phyloP scores from a whole-genome alignment of 2,113 vertebrate species.

The Chamaea fasciata region DNA sequence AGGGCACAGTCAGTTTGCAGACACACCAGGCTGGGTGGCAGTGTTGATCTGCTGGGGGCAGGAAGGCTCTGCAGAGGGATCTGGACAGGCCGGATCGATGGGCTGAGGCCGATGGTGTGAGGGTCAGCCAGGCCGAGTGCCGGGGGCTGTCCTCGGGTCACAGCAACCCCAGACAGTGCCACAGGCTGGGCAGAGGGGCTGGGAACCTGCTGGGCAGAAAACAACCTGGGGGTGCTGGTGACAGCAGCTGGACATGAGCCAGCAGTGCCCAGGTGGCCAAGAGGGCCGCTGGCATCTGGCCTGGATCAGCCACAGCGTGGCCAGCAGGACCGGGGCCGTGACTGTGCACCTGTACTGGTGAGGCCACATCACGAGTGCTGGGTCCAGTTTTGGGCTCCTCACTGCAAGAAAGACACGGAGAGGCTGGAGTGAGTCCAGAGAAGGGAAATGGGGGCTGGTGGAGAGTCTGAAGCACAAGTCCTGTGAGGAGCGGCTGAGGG shows the following conservation, averaged over 20 bases:
- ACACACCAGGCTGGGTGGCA: neutral
- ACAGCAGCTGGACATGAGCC: neutral
- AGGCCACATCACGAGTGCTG: accelerated
- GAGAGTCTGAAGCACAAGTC: neutral
- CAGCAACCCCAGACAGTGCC: neutral
- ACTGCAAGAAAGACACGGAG: neutral
- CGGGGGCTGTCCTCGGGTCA: no score
- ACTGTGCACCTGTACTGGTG: neutral
- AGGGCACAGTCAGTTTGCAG: neutral
- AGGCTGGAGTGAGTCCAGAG: neutral
- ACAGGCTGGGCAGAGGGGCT: no score
- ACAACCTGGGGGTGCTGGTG: no score
- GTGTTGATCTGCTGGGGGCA: neutral
- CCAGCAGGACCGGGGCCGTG: neutral
- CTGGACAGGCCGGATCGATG: neutral
- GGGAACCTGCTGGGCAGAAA: no score
- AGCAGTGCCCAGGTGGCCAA: neutral
- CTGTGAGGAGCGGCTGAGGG: neutral
- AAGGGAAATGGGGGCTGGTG: neutral
- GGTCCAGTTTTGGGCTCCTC: neutral
- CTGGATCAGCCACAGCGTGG: neutral
- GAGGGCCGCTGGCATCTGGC: neutral
- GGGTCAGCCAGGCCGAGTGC: no score
- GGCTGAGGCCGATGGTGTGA: neutral
- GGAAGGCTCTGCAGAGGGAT: neutral